A percentile compares a stretch with the other conserved stretches of the same genome.
Conservation (phyloP, 2,113 vertebrate species). For the Pontoporia blainvillei region DNA sequence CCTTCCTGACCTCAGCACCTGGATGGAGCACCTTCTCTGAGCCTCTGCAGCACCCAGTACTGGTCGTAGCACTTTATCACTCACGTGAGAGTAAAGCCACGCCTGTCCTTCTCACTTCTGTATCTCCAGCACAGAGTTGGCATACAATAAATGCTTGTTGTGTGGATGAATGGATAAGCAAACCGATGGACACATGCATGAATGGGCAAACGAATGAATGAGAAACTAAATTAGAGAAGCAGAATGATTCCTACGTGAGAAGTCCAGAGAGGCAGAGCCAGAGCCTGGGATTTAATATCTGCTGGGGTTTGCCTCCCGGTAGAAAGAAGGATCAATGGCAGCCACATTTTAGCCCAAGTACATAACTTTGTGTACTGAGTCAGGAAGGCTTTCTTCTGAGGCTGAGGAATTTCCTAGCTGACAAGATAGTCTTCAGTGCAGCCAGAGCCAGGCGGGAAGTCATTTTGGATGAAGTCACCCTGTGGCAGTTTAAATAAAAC, state of each 20-base stretch:
- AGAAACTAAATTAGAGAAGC: background rate
- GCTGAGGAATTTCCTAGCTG: background rate
- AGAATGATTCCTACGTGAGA: background rate
- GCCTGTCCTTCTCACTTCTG: background rate
- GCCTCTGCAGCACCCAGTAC: accelerated
- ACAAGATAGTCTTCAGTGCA: background rate
- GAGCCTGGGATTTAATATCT: background rate
- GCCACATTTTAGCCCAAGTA: background rate
- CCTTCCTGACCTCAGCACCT: background rate
- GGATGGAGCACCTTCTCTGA: background rate
- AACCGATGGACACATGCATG: background rate
- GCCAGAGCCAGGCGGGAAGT: background rate
- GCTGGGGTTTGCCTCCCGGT: background rate
- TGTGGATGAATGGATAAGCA: background rate
- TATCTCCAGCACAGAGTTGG: background rate
- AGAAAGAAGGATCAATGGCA: background rate
- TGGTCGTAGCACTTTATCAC: accelerated
- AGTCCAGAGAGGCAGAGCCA: background rate
- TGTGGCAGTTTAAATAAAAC: background rate
- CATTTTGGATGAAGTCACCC: background rate
- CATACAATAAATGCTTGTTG: background rate
- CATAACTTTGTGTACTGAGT: background rate
- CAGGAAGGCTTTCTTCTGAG: background rate
- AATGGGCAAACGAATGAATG: background rate
- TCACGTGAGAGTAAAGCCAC: background rate